Evolutionary conservation across 2,113 vertebrate genomes (phyloP), one percentile per base, ranked within the genome.

Genomic region (Catharus bicknelli): DNA sequence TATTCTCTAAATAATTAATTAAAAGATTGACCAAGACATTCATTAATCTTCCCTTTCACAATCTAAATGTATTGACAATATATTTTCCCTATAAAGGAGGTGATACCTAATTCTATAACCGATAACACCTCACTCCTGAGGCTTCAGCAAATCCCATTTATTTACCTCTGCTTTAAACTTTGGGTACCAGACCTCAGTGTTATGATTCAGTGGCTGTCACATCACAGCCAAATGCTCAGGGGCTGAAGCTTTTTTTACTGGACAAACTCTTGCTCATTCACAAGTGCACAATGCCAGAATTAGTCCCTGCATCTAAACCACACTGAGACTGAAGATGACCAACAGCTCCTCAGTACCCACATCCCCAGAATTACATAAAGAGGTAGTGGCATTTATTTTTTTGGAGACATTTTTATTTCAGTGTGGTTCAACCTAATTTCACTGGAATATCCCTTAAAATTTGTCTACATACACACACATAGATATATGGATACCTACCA

Each of bases 401-500:
- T 50, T 25, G 19, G 13, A 51, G 9, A 4, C 3, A 45, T 84
- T 86, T 89, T 70, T 2, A 21, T 76, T 87, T 94, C 32, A 48
- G 15, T 58, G 10, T 27, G 7, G 67, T 32, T 63, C 13, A 42
- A 34, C 11, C 9, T 36, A 34, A 26, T 61, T 54, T 83, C 16
- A 69, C 22, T 34, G 50, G 51, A 89, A 61, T 26, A 5, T 32
- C 34, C 27, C 91, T 50, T 38, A 83, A 92, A 80, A 43, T 34
- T 20, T n/a, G 2, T 75, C 14, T 38, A 9, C 0, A 63, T 38
- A 9, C 0, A 63, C 3, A 43, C 10, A 40, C 5, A 55, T 3
- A 10, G 0, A 2, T 9, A 36, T 1, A 3, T 43, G 14, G 11
- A 26, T 40, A 32, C 6, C 50, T 85, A 61, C 45, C 54, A 73